These are phyloP conservation scores for Sphaeramia orbicularis DNA, from an alignment of 2,797 vertebrate species.

Conservation along the genomic window DNA sequence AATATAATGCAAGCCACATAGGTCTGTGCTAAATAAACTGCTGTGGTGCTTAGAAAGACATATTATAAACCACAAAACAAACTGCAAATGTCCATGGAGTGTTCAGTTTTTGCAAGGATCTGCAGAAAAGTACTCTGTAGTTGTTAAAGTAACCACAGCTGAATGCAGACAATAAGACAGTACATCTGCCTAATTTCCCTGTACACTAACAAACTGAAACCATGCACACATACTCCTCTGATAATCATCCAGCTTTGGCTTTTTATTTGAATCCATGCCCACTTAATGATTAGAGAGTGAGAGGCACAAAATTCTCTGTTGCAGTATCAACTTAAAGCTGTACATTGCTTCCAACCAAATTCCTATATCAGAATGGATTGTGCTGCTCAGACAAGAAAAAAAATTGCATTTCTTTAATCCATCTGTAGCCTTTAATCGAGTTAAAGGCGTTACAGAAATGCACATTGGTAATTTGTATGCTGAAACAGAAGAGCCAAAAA, in stretches of 20 bases:
- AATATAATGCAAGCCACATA: slow-evolving; percentile 49
- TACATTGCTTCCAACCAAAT: slow-evolving; percentile 66
- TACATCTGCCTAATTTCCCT: slow-evolving; percentile 46
- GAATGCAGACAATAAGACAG: slow-evolving; percentile 57
- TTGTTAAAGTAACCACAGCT: slow-evolving; percentile 47
- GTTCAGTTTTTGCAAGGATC: slow-evolving; percentile 18
- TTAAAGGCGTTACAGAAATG: slow-evolving; percentile 57
- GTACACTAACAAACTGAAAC: slow-evolving; percentile 47
- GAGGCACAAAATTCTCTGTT: slow-evolving; percentile 48
- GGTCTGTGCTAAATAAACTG: slow-evolving; percentile 43
- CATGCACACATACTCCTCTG: slow-evolving; percentile 45
- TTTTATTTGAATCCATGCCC: slow-evolving; percentile 66
- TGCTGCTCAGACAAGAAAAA: slow-evolving; percentile 42
- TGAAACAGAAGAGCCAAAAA: slow-evolving; percentile 62
- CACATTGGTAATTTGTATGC: slow-evolving; percentile 54
- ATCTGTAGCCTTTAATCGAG: slow-evolving; percentile 63
- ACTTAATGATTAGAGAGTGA: slow-evolving; percentile 52
- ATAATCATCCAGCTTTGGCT: slow-evolving; percentile 65
- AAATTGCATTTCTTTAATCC: slow-evolving; percentile 66
- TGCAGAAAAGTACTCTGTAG: slow-evolving; percentile 26
- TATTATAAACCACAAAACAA: slow-evolving; percentile 37
- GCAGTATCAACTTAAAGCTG: slow-evolving; percentile 60
- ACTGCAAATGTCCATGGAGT: slow-evolving; percentile 21
- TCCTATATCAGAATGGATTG: slow-evolving; percentile 55
- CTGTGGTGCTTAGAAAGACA: slow-evolving; percentile 38